Base-by-base conservation (phyloP, 2,888 invertebrate species). In the Cryptus armator region DNA sequence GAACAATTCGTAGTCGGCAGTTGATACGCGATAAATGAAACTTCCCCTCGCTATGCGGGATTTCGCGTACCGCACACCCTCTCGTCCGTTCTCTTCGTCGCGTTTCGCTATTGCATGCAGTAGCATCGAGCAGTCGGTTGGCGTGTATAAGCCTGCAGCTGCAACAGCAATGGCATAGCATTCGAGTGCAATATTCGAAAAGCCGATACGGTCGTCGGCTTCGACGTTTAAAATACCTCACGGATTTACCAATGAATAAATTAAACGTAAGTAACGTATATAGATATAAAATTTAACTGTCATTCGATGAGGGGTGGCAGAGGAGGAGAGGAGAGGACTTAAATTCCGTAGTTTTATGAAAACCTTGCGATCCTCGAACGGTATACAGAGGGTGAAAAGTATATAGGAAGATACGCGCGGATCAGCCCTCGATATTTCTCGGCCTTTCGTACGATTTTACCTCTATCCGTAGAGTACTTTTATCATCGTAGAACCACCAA, bases 241-340 rank as follows among this genome's bases (percentile, higher is more conserved):
- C 64, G 84, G 75, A 86, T 83, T 77, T 79, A 75, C 86, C 88
- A 86, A 90, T 87, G 88, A 90, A 90, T 90, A 90, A 90, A 90
- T 90, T 90, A 88, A 86, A 87, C n/a, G 72, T 64, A 77, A 83
- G 80, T 83, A 85, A 83, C 80, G 44, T 46, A 85, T 83, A 85
- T 37, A 83, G 74, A 64, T 67, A 82, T 82, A 82, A n/a, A 62
- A 56, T 46, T 43, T 32, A 53, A 68, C 64, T 3, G 10, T 14
- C 7, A 37, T 37, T 29, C n/a, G 44, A 19, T 37, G 9, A 24
- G 16, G 3, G 16, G 4, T 32, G 2, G 68, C 53, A 43, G 3
- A 37, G 64, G 64, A 24, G 19, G 53, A 4, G 9, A 9, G 9
- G 19, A 7, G 9, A 44, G 67, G 43, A 48, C 81, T 85, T 75